A percentile compares a stretch with the other conserved stretches of the same genome.
These are phyloP conservation scores for Aporrectodea caliginosa DNA, from an alignment of 1,140 invertebrate genomes.

Conservation along the genomic window DNA sequence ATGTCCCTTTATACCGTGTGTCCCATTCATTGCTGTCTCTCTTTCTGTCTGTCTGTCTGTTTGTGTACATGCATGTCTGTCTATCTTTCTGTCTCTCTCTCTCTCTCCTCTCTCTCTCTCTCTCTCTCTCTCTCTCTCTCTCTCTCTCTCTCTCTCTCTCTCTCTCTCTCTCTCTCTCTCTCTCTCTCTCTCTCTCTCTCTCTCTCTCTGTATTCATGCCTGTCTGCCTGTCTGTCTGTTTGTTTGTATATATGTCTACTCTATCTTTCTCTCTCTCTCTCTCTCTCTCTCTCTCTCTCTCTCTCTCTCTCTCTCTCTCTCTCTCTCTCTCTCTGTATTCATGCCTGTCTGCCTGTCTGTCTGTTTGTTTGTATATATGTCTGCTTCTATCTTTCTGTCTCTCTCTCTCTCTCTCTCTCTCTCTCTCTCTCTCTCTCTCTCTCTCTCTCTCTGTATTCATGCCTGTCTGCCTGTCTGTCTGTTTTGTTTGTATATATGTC, in stretches of 20 bases:
- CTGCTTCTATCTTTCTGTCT: not conserved
- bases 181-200: slow-evolving; percentile 1
- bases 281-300: slow-evolving; percentile 1
- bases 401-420: not conserved
- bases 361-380: not conserved
- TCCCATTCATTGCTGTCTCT: not conserved
- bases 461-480: not conserved
- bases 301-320: slow-evolving; percentile 1
- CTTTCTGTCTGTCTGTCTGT: not conserved
- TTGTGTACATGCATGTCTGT: not conserved
- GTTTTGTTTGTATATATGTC: not conserved
- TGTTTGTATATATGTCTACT: not conserved
- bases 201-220: not conserved
- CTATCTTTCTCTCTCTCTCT: not conserved
- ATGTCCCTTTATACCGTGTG: not conserved
- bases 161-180: not conserved
- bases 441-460: not conserved
- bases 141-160: not conserved
- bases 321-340: not conserved
- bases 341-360: not conserved
- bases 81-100: not conserved
- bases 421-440: not conserved
- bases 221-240: not conserved
- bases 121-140: not conserved
- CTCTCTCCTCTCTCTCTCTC: not conserved